Percentiles rank a stretch among this genome's conserved stretches.
These are phyloP conservation scores for Okamejei kenojei DNA, from an alignment of 2,797 vertebrate genomes.

Conservation along the genomic window DNA sequence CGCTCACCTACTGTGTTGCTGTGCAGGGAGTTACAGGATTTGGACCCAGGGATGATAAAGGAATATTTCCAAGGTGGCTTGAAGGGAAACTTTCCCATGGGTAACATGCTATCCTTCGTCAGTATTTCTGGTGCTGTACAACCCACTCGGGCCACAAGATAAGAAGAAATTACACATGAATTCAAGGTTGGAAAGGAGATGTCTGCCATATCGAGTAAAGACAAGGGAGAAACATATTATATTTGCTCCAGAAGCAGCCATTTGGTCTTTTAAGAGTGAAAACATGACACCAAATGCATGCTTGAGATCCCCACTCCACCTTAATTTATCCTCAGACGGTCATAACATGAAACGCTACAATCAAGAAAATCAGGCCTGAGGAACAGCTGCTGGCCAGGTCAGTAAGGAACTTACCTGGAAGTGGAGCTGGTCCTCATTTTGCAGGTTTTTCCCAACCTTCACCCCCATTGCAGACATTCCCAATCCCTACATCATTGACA, in stretches of 20 bases:
- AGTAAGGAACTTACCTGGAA: background rate
- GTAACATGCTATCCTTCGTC: no score
- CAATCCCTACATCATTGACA: background rate
- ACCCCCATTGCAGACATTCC: background rate
- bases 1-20: no score
- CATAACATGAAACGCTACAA: background rate
- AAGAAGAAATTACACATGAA: background rate
- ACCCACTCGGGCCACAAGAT: background rate
- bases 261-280: background rate
- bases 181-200: background rate
- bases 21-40: no score
- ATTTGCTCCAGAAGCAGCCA: background rate
- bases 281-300: background rate
- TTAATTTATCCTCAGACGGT: background rate
- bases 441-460: no score
- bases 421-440: background rate
- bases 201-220: background rate
- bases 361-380: background rate
- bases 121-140: background rate
- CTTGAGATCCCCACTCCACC: background rate
- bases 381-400: background rate
- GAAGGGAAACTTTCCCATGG: no score
- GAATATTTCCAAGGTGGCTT: no score
- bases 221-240: background rate
- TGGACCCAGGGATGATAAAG: no score